A percentile compares a stretch with the other conserved stretches of the same genome.
These are phyloP conservation scores for Melinaea marsaeus DNA, from an alignment of 2,888 invertebrate genomes.

Conservation along the genomic window DNA sequence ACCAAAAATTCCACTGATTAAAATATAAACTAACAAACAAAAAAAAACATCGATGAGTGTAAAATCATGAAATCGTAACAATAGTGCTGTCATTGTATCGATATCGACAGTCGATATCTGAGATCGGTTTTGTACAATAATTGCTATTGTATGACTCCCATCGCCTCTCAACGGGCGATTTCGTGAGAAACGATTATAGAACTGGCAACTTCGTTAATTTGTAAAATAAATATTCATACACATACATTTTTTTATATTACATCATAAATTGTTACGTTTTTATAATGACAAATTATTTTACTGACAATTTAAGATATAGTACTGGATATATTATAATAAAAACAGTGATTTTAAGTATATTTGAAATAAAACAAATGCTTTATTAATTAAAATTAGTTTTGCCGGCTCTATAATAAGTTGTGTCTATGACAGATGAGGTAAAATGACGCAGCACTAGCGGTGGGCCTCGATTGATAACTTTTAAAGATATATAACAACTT, in stretches of 20 bases:
- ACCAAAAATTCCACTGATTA: too few relatives aligned
- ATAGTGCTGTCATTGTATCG: slow-evolving; percentile 40
- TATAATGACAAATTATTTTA: too few relatives aligned
- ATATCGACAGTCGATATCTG: slow-evolving; percentile 38
- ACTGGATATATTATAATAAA: too few relatives aligned
- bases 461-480: slow-evolving; percentile 39
- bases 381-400: too few relatives aligned
- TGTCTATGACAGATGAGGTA: slow-evolving; percentile 20
- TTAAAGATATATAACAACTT: slow-evolving; percentile 14
- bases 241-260: not conserved
- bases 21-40: too few relatives aligned
- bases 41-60: too few relatives aligned
- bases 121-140: slow-evolving; percentile 45
- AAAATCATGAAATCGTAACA: slow-evolving; percentile 1
- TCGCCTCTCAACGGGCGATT: slow-evolving; percentile 43
- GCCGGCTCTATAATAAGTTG: slow-evolving; percentile 19
- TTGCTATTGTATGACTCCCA: slow-evolving; percentile 51
- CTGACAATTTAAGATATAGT: too few relatives aligned
- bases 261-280: too few relatives aligned
- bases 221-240: not conserved
- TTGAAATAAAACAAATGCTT: too few relatives aligned
- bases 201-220: not conserved
- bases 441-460: slow-evolving; percentile 45
- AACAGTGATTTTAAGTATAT: too few relatives aligned
- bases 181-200: slow-evolving; percentile 10